phyloP scores from a whole-genome alignment of 23 tunicate species.

The Ascidia mentula region DNA sequence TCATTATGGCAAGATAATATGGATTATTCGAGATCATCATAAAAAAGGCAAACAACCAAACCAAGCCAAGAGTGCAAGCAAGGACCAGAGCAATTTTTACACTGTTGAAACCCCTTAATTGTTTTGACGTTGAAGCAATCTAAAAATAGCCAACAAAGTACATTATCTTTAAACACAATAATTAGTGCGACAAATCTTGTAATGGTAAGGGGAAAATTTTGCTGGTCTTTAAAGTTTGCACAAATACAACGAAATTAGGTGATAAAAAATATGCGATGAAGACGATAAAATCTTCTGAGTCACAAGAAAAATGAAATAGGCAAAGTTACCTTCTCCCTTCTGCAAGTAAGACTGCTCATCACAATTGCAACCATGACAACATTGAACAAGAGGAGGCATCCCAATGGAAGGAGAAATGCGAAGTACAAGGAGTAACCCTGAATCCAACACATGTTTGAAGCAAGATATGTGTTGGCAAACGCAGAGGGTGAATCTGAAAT shows the following conservation, averaged over 20 bases:
- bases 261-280: too few relatives aligned
- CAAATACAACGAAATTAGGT: too few relatives aligned
- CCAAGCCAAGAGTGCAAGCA: constrained; percentile 10
- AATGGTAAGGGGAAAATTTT: too few relatives aligned
- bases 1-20: not conserved
- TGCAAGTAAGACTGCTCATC: constrained; percentile 17
- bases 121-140: not conserved
- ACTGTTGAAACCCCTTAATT: not conserved
- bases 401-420: constrained; percentile 56
- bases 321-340: constrained; percentile 38
- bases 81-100: not conserved
- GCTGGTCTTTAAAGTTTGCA: too few relatives aligned
- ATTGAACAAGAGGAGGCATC: constrained; percentile 40
- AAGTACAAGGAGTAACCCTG: constrained; percentile 49
- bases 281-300: too few relatives aligned
- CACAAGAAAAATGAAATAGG: too few relatives aligned
- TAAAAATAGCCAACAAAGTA: too few relatives aligned
- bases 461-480: constrained; percentile 21
- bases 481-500: not conserved
- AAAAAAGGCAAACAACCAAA: constrained; percentile 6
- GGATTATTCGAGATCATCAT: constrained; percentile 10
- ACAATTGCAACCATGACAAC: constrained; percentile 26
- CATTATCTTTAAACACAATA: too few relatives aligned
- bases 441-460: constrained; percentile 62
- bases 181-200: too few relatives aligned